phyloP scores from a whole-genome alignment of 2,113 vertebrate genomes.

The Mustela nigripes region DNA sequence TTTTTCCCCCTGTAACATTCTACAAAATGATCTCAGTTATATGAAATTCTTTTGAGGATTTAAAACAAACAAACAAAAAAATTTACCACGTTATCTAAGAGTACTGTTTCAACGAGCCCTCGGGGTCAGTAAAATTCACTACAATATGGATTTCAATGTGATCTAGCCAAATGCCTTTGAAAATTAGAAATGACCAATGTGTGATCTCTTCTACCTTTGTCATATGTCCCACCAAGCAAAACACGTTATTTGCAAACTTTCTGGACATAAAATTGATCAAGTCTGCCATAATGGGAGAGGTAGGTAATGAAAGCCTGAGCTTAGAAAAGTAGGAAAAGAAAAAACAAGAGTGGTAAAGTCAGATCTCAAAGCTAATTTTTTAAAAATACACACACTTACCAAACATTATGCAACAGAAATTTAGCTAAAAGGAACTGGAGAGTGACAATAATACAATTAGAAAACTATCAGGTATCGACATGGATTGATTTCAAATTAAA shows the following conservation, averaged over 20 bases:
- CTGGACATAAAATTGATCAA: background rate
- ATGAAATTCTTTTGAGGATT: background rate
- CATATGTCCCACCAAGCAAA: background rate
- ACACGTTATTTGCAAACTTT: background rate
- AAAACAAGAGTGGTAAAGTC: background rate
- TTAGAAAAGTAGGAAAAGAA: background rate
- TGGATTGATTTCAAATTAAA: background rate
- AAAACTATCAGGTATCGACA: background rate
- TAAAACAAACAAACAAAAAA: background rate
- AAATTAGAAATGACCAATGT: background rate
- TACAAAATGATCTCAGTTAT: background rate
- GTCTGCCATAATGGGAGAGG: background rate
- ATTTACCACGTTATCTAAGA: background rate
- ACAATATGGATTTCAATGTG: background rate
- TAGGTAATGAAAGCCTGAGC: background rate
- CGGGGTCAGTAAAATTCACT: background rate
- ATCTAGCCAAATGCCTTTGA: background rate
- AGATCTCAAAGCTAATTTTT: background rate
- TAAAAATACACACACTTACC: background rate
- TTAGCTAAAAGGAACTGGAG: background rate
- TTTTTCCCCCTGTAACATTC: background rate
- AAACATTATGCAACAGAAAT: slow-evolving; percentile 2
- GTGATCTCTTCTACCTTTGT: background rate
- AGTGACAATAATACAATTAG: background rate
- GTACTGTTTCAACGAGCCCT: background rate